phyloP scores from a whole-genome alignment of 1,140 invertebrate genomes.

The Pomacea maculata region DNA sequence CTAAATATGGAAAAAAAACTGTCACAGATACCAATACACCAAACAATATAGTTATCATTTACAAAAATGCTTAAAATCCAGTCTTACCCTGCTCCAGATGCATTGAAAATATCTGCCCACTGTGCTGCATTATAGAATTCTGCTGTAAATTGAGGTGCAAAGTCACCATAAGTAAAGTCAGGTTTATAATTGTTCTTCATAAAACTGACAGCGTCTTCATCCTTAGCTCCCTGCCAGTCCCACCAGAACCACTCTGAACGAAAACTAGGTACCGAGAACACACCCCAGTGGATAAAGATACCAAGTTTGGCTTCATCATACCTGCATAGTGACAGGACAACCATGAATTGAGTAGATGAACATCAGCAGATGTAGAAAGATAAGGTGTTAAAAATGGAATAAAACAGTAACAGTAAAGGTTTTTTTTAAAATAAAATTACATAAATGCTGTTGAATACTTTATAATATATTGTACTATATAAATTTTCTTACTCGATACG shows the following conservation, averaged over 20 bases:
- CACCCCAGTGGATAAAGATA: constrained; percentile 66
- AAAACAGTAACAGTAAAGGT: no score
- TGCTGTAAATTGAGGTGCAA: constrained; percentile 41
- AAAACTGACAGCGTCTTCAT: constrained; percentile 32
- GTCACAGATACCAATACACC: no score
- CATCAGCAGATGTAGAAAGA: constrained; percentile 46
- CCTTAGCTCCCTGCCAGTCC: constrained; percentile 45
- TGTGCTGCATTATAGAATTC: constrained; percentile 38
- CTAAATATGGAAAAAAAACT: no score
- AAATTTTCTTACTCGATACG: no score
- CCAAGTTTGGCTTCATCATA: constrained; percentile 66
- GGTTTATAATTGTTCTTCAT: constrained; percentile 47
- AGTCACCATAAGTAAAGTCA: constrained; percentile 49
- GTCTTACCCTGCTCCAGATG: constrained; percentile 63
- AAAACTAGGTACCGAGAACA: constrained; percentile 35
- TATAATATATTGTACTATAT: no score
- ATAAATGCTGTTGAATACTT: no score
- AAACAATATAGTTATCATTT: no score
- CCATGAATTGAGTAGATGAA: constrained; percentile 43
- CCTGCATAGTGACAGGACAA: constrained; percentile 39
- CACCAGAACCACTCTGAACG: constrained; percentile 61
- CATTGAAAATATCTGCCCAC: constrained; percentile 41
- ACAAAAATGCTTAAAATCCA: not conserved
- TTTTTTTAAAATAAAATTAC: no score
- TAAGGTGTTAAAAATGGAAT: constrained; percentile 23